These are phyloP conservation scores for Clarias platycephalus DNA, from an alignment of 2,797 vertebrate species.

Conservation along the genomic window DNA sequence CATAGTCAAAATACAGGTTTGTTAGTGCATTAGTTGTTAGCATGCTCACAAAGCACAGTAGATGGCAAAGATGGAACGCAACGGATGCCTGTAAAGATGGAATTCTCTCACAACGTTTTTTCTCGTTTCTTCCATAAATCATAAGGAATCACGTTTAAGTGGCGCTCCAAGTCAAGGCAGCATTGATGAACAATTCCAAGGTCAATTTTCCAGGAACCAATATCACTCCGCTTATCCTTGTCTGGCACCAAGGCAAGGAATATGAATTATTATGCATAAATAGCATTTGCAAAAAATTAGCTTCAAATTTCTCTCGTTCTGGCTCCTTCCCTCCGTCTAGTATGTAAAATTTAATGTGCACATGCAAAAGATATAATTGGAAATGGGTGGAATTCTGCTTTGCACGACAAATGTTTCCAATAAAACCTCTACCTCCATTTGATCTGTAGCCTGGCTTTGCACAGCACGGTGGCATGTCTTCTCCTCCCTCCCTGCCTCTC, in stretches of 20 bases:
- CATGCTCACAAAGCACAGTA: constrained; percentile 28
- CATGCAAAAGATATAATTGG: constrained; percentile 27
- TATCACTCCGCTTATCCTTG: constrained; percentile 20
- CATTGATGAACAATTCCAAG: constrained; percentile 36
- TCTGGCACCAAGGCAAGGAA: constrained; percentile 43
- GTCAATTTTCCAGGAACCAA: constrained; percentile 50
- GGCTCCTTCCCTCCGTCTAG: constrained; percentile 33
- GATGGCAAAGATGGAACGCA: constrained; percentile 20
- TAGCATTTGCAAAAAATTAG: constrained; percentile 49
- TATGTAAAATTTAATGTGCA: constrained; percentile 39
- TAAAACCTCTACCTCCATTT: constrained; percentile 60
- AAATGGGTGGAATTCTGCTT: constrained; percentile 65
- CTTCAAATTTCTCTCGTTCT: constrained; percentile 41
- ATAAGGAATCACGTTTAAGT: constrained; percentile 25
- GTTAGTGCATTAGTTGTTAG: neutral
- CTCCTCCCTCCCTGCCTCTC: neutral
- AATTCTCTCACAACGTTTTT: constrained; percentile 32
- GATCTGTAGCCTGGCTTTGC: constrained; percentile 58
- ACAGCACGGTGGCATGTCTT: constrained; percentile 36
- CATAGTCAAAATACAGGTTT: constrained; percentile 11
- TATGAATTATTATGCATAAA: constrained; percentile 53
- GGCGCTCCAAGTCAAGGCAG: constrained; percentile 22
- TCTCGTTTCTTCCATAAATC: constrained; percentile 50
- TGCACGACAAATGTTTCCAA: constrained; percentile 59
- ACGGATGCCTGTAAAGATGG: neutral